Conservation (phyloP, 2,113 vertebrate genomes). For the Acrocephalus arundinaceus region DNA sequence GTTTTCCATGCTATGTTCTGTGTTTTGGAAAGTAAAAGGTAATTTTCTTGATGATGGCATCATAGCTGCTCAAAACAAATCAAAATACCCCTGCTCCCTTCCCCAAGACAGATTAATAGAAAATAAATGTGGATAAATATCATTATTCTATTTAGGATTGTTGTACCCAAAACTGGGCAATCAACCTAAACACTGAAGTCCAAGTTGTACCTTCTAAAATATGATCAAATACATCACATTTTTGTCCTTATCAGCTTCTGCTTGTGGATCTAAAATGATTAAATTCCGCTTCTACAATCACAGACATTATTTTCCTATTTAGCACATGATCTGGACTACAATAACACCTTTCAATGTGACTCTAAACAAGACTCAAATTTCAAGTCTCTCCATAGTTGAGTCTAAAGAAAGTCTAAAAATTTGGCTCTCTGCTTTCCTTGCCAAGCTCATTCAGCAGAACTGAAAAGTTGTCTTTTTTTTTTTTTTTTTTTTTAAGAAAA, state of each 20-base stretch:
- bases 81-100: accelerated
- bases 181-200: neutral
- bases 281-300: neutral
- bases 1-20: neutral
- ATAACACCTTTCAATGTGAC: neutral
- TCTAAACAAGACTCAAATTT: neutral
- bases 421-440: neutral
- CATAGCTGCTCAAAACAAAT: neutral
- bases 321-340: neutral
- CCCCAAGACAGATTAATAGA: neutral
- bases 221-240: neutral
- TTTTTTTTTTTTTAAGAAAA: neutral
- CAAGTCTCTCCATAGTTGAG: neutral
- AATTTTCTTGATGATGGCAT: neutral
- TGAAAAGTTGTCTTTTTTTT: neutral
- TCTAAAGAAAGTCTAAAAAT: neutral
- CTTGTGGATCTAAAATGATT: neutral
- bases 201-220: neutral
- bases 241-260: neutral
- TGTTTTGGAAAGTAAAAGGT: neutral
- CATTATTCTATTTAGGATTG: neutral
- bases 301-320: neutral
- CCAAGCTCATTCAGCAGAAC: neutral
- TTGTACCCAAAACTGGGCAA: neutral
- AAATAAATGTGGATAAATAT: neutral